Evolutionary conservation across 2,797 vertebrate genomes (phyloP), one percentile per base, ranked within the genome.

Genomic region (Hydrocynus forskahlii): DNA sequence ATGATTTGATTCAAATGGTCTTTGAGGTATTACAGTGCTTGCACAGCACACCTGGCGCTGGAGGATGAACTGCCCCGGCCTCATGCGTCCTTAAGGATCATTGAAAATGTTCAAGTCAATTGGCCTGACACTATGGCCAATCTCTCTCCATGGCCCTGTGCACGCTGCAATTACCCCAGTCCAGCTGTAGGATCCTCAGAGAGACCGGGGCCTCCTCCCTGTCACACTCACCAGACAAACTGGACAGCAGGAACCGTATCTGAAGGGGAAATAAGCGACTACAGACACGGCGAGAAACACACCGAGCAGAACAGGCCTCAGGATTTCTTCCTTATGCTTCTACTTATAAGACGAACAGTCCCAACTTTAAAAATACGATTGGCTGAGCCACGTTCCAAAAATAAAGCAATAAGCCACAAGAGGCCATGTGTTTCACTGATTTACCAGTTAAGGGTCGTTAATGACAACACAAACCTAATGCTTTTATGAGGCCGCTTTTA

Each of bases 141-240:
- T 79, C 87, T 85, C 82, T 87, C 84, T 88, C 84, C 87, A 85
- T 70, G 86, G 84, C 85, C 77, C 40, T 84, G 86, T 88, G 83
- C 91, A 88, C 81, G 68, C 68, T 74, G 89, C 90, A 91, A 93
- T 94, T 92, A 91, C 83, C 78, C 75, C 80, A 83, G 85, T 54
- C 86, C 92, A 93, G 92, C 93, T 94, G 93, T 90, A 87, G 85
- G 87, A 87, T 89, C 89, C 89, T 91, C 72, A 0, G 84, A 85
- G 91, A 86, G 72, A 85, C 84, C 69, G 88, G 84, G 88, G 81
- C 86, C 90, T 86, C 88, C 89, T 89, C 89, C 86, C 82, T 79
- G 62, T 85, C 84, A 85, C 78, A 81, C 72, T 83, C 66, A 69
- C 81, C 50, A 77, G 50, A 69, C 75, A 60, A 73, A 68, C 63